Conservation (phyloP, 2,888 invertebrate species). For the Caenorhabditis angaria region DNA sequence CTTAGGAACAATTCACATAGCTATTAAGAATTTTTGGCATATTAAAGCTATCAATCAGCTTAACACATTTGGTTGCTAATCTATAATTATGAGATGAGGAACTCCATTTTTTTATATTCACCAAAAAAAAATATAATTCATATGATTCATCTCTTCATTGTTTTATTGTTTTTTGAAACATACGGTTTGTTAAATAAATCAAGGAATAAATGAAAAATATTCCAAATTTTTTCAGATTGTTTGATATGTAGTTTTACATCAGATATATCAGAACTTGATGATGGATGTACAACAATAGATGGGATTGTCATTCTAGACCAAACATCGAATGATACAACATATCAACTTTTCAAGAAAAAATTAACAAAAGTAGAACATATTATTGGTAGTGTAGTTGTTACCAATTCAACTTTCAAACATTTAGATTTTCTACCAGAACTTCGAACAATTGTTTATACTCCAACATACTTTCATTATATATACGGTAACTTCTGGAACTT, state of each 20-base stretch:
- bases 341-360: neutral
- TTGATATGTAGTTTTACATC: neutral
- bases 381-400: constrained; percentile 4
- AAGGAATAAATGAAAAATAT: too few relatives aligned
- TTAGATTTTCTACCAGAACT: constrained; percentile 6
- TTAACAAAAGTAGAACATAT: constrained; percentile 6
- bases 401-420: neutral
- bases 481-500: neutral
- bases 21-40: too few relatives aligned
- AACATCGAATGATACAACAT: neutral
- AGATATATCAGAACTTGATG: neutral
- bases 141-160: too few relatives aligned
- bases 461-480: neutral
- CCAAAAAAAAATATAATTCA: too few relatives aligned
- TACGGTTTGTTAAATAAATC: too few relatives aligned
- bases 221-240: too few relatives aligned
- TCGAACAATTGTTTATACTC: neutral
- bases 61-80: too few relatives aligned
- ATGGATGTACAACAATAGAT: neutral
- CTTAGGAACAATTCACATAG: too few relatives aligned
- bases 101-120: too few relatives aligned
- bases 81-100: too few relatives aligned
- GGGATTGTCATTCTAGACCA: neutral
- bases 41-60: too few relatives aligned
- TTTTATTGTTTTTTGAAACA: too few relatives aligned